Evolutionary conservation across 2,888 invertebrate species (phyloP), one percentile per base, ranked within the genome.

Genomic region (Gisinianus flammeolus): DNA sequence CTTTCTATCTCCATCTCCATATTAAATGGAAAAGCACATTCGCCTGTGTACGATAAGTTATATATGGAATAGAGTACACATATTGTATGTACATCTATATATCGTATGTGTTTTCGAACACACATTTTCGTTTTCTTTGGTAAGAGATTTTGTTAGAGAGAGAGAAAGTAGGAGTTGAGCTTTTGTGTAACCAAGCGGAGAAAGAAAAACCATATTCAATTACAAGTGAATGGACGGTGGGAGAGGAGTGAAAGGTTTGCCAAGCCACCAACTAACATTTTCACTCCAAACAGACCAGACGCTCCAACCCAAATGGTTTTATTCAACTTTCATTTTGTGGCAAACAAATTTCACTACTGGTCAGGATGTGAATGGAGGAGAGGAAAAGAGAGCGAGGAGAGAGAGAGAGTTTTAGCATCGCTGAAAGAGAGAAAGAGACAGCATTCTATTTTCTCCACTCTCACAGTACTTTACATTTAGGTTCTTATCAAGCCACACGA

Each of bases 181-280:
- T 62, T 62, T 62, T 58, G 44, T 76, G 62, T 64, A 66, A 64
- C 54, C 52, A 70, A 70, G 56, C 70, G 71, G 54, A 56, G 54
- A 30, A 4, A 71, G 56, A 71, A 71, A 71, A 54, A 71, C 56
- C 56, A 71, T 71, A 54, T 69, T 69, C 69, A 69, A 69, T 69
- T 69, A 69, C 69, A 22, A n/a, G 44, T 26, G 44, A 54, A 70
- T 54, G 28, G 54, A 70, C 28, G 30, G 24, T n/a, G 28, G 44
- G 28, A 31, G 31, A 19, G 30, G n/a, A 22, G 30, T 26, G 28
- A 54, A 22, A 56, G 56, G n/a, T 56, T 71, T 71, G 24, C 56
- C 52, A 54, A 71, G 8, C 33, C 33, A 56, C 56, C 71, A 31
- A 71, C 54, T 56, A 56, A 71, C 71, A 71, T 71, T 71, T 71